Conservation (phyloP, 2,888 invertebrate genomes). For the Zygogramma bicolorata region DNA sequence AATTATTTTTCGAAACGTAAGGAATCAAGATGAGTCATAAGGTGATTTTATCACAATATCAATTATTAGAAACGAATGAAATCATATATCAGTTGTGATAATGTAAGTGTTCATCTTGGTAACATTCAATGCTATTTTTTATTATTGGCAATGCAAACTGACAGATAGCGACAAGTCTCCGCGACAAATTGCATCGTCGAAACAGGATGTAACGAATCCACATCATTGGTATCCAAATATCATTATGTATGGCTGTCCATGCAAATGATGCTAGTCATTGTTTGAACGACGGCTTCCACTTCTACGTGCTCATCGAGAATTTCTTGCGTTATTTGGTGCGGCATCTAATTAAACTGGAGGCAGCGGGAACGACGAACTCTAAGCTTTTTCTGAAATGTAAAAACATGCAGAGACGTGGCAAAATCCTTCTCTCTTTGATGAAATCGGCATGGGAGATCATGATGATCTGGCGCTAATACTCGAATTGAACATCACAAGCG, state of each 20-base stretch:
- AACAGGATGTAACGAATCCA: no score
- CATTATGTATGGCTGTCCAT: background rate
- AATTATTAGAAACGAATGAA: no score
- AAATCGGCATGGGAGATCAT: constrained; percentile 27
- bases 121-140: no score
- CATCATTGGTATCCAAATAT: background rate
- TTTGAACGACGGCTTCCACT: background rate
- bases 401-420: constrained; percentile 32
- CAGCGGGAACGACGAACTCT: constrained; percentile 7
- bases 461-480: constrained; percentile 41
- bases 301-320: background rate
- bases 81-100: no score
- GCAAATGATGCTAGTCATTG: background rate
- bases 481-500: constrained; percentile 40
- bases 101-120: no score
- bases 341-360: background rate
- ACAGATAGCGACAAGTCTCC: no score
- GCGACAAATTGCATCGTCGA: background rate
- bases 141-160: no score
- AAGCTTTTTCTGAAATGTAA: constrained; percentile 40
- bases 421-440: constrained; percentile 18
- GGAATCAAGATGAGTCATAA: no score
- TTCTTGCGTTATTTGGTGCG: background rate
- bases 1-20: no score
- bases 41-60: no score